Percentiles rank a stretch among this genome's conserved stretches.
These are phyloP conservation scores for Gasterosteus nipponicus DNA, from an alignment of 2,113 vertebrate species.

Conservation along the genomic window DNA sequence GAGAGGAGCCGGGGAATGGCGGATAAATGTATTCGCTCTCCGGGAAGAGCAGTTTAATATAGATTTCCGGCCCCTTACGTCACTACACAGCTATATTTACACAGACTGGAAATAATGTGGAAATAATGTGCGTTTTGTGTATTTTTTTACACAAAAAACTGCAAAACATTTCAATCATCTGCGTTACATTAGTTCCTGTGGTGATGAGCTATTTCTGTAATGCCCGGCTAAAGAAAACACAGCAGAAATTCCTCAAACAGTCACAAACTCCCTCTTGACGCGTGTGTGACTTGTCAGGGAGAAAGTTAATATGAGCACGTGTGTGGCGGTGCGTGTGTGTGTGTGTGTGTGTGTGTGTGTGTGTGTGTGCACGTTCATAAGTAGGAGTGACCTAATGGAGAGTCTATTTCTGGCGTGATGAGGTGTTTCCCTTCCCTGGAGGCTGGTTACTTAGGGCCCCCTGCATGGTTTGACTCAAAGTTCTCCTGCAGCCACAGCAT, in stretches of 20 bases:
- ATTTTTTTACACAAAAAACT: conserved; percentile 51
- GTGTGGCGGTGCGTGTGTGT: not conserved
- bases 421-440: conserved; percentile 64
- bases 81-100: conserved; percentile 22
- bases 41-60: not conserved
- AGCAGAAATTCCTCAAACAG: conserved; percentile 36
- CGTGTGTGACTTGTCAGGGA: conserved; percentile 60
- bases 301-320: conserved; percentile 11
- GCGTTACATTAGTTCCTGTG: conserved; percentile 45
- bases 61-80: conserved; percentile 17
- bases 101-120: conserved; percentile 25
- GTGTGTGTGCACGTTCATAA: conserved; percentile 61
- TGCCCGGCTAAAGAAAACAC: conserved; percentile 28
- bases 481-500: conserved; percentile 49
- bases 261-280: conserved; percentile 46
- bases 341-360: conserved; percentile 19
- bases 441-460: conserved; percentile 54
- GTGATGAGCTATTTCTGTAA: conserved; percentile 50
- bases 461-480: conserved; percentile 53
- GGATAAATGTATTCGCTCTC: conserved; percentile 6
- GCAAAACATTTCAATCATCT: conserved; percentile 53
- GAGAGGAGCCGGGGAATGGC: not conserved
- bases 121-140: conserved; percentile 34
- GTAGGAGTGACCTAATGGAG: conserved; percentile 65
- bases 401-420: conserved; percentile 67